Conservation (phyloP, 2,113 vertebrate genomes). For the Pogona vitticeps region DNA sequence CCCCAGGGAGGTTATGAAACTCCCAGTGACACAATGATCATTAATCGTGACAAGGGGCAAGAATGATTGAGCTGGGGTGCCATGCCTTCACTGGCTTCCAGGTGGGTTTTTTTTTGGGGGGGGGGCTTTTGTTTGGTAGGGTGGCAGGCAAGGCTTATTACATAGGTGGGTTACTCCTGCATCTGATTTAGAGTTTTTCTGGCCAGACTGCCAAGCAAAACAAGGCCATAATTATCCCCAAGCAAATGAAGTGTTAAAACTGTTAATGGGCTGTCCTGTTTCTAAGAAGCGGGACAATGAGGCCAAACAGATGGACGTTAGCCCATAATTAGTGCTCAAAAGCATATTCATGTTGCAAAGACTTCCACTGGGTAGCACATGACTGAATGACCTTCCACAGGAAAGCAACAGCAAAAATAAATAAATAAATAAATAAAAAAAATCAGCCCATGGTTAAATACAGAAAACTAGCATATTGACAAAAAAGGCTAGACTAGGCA, state of each 20-base stretch:
- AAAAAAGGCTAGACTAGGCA: not conserved
- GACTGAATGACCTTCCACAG: not conserved
- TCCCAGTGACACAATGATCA: not conserved
- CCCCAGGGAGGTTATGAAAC: not conserved
- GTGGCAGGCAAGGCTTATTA: not conserved
- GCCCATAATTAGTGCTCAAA: no score
- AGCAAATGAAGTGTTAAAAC: not conserved
- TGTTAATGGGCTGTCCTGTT: not conserved
- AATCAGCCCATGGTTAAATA: not conserved
- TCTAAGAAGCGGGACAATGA: not conserved
- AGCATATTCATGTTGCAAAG: no score
- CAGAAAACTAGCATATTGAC: not conserved
- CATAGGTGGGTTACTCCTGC: not conserved
- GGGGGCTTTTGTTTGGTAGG: not conserved
- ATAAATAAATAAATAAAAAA: no score
- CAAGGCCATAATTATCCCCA: not conserved
- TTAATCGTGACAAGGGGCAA: not conserved
- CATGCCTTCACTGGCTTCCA: not conserved
- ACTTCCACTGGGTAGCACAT: not conserved
- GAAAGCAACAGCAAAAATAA: not conserved
- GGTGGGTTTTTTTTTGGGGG: not conserved
- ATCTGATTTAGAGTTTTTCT: not conserved
- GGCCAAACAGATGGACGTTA: no score
- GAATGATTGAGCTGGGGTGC: not conserved
- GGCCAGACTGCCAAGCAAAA: not conserved